Base-by-base conservation (phyloP, 2,113 vertebrate species). In the western clawed frog (Xenopus tropicalis) region DNA sequence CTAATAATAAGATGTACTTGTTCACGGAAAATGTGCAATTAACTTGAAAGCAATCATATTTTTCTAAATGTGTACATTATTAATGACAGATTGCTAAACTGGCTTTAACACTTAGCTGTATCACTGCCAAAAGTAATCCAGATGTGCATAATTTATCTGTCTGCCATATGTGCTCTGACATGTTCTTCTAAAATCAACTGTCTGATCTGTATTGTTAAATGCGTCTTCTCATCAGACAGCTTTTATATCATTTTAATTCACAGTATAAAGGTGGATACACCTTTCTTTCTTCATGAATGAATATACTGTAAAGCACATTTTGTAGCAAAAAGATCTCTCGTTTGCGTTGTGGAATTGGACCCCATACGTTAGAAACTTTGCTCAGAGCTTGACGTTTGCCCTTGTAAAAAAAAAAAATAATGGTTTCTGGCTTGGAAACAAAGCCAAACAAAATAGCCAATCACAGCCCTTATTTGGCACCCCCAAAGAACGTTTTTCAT, bases 111-210 rank as follows among this genome's bases (percentile, higher is more conserved):
- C 81, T 88, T 90, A 88, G 84, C 85, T 86, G 79, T 85, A 80
- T 89, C 85, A 80, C 88, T 91, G 89, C 88, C 90, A 90, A 83
- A 86, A 93, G 86, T 90, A 86, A 90, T 93, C 89, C 91, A 94
- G 90, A 95, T 92, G 92, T 84, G 83, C 85, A 85, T 83, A 85
- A 88, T 93, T 93, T 93, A 91, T 90, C 89, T 66, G 85, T 89
- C 89, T 89, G 85, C 86, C 85, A 85, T 88, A 87, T 91, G 90
- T 86, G 90, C 85, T 79, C 88, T 83, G 85, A 93, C 92, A 90
- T 90, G 92, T 89, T 89, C 88, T 86, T 85, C 89, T 90, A 66
- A 85, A 89, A 88, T 91, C 88, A 86, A 88, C 86, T 86, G 88
- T 91, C 92, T 93, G 88, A 79, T 90, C 82, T 84, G 82, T 87